Evolutionary conservation across 2,888 invertebrate genomes (phyloP).

Genomic region (Dromius quadrimaculatus): DNA sequence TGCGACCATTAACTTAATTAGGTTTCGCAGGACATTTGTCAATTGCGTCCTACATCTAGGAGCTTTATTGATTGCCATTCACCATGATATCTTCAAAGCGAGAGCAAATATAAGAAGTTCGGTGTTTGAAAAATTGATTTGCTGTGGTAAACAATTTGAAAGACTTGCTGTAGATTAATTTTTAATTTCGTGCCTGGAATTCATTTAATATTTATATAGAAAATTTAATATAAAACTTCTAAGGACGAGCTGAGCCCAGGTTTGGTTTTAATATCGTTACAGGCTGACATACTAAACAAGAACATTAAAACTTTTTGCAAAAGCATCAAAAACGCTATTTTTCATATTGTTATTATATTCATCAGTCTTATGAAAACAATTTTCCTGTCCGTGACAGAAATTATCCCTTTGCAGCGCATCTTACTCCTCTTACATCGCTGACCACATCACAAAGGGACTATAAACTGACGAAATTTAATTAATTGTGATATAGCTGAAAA

Average conservation of each 20-base stretch:
- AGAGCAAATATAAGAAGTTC: slow-evolving; percentile 6
- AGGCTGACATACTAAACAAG: neutral
- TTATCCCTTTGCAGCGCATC: too few species aligned
- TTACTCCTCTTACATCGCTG: slow-evolving; percentile 22
- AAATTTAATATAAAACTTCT: slow-evolving; percentile 35
- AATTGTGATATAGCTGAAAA: slow-evolving; percentile 44
- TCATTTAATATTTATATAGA: slow-evolving; percentile 27
- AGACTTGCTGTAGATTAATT: slow-evolving; percentile 16
- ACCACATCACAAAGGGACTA: slow-evolving; percentile 35
- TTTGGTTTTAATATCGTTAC: slow-evolving; percentile 16
- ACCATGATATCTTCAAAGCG: slow-evolving; percentile 14
- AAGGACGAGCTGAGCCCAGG: slow-evolving; percentile 3
- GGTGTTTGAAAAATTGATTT: neutral
- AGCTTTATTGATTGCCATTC: slow-evolving; percentile 8
- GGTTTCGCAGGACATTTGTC: slow-evolving; percentile 22
- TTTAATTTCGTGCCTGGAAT: slow-evolving; percentile 32
- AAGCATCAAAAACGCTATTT: too few species aligned
- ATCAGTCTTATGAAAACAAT: too few species aligned
- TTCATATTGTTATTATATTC: too few species aligned
- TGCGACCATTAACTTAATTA: slow-evolving; percentile 35
- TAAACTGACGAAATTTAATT: slow-evolving; percentile 42
- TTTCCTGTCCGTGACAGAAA: too few species aligned
- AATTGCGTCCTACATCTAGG: neutral
- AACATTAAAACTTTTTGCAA: slow-evolving; percentile 20
- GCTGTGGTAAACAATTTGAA: slow-evolving; percentile 2